Evolutionary conservation across 2,797 vertebrate species (phyloP).

Genomic region (Myripristis murdjan): DNA sequence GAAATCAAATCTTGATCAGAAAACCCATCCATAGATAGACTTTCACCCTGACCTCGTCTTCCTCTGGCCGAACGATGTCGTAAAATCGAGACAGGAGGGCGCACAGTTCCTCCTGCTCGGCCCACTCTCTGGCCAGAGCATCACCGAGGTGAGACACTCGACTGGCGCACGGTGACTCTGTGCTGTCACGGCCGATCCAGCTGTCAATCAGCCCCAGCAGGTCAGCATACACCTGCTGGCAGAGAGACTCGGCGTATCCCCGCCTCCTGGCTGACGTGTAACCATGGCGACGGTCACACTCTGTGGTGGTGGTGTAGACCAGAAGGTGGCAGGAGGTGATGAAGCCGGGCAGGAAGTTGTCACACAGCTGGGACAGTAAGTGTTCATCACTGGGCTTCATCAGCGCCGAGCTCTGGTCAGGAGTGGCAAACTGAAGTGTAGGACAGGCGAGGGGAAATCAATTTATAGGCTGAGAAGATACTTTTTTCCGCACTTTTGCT

Average conservation of each 20-base stretch:
- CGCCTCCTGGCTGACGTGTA: slow-evolving; percentile 78
- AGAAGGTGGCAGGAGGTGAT: slow-evolving; percentile 71
- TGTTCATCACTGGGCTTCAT: slow-evolving; percentile 19
- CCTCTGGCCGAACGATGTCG: slow-evolving; percentile 73
- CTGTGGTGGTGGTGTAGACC: slow-evolving; percentile 80
- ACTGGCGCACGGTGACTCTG: too few species aligned
- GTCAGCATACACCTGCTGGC: slow-evolving; percentile 83
- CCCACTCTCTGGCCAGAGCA: slow-evolving; percentile 51
- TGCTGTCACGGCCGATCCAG: background rate
- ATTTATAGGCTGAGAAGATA: too few species aligned
- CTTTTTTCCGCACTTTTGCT: background rate
- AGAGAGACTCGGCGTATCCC: slow-evolving; percentile 77
- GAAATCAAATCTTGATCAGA: background rate
- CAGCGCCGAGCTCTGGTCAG: background rate
- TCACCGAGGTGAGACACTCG: slow-evolving; percentile 10
- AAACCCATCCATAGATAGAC: background rate
- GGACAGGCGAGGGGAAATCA: background rate
- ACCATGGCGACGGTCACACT: slow-evolving; percentile 72
- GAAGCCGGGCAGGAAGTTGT: slow-evolving; percentile 80
- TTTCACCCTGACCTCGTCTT: slow-evolving; percentile 68
- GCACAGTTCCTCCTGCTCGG: slow-evolving; percentile 80
- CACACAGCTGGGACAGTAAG: slow-evolving; percentile 77
- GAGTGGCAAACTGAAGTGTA: slow-evolving; percentile 30
- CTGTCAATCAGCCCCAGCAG: slow-evolving; percentile 73
- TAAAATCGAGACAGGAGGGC: slow-evolving; percentile 74